phyloP scores from a whole-genome alignment of 2,113 vertebrate species.

The Gnathonemus echidnorhynchus region DNA sequence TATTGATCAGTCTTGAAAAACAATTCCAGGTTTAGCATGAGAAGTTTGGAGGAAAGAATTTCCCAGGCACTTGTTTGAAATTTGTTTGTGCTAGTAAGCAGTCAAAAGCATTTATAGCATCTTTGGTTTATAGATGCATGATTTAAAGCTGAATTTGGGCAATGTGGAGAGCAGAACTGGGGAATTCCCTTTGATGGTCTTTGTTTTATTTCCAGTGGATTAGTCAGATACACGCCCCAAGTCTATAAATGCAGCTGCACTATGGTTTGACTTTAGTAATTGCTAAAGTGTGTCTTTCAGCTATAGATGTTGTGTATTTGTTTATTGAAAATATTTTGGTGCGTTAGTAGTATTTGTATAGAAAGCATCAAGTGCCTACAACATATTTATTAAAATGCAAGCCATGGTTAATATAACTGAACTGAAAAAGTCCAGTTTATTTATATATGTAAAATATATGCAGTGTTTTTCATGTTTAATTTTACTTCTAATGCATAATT shows the following conservation, averaged over 20 bases:
- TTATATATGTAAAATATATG: neutral
- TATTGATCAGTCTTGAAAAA: neutral
- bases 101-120: slow-evolving; percentile 46
- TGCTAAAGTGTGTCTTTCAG: neutral
- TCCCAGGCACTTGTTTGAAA: neutral
- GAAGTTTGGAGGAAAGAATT: neutral
- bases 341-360: neutral
- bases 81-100: slow-evolving; percentile 9
- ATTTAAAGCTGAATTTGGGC: slow-evolving; percentile 53
- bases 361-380: neutral
- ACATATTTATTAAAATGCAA: neutral
- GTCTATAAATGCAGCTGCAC: neutral
- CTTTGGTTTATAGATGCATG: slow-evolving; percentile 55
- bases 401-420: neutral
- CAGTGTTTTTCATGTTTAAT: neutral
- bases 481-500: slow-evolving; percentile 27
- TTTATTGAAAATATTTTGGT: neutral
- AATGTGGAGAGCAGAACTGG: slow-evolving; percentile 39
- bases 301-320: neutral
- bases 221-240: neutral
- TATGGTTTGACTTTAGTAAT: neutral
- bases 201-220: slow-evolving; percentile 40
- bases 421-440: neutral
- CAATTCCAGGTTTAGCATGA: neutral
- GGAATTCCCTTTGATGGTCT: slow-evolving; percentile 45